Evolutionary conservation across 1,140 invertebrate species (phyloP).

Genomic region (Bombus sibiricus): DNA sequence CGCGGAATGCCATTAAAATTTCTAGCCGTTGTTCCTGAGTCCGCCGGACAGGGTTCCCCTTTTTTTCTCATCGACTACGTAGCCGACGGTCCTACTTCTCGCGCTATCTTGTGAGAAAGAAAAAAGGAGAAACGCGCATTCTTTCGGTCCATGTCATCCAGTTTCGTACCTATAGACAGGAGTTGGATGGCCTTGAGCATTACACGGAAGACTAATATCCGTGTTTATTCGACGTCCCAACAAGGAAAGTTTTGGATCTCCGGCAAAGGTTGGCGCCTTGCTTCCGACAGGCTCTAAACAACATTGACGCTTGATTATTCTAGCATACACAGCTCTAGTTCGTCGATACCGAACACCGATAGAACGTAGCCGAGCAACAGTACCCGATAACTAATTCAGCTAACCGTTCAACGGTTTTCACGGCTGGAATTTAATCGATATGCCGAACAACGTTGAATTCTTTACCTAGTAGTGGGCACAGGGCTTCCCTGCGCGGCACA

Average conservation of each 20-base stretch:
- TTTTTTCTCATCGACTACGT: not conserved
- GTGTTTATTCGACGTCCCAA: constrained; percentile 76
- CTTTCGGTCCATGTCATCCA: not conserved
- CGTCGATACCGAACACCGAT: constrained; percentile 35
- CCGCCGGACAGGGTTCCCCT: constrained; percentile 61
- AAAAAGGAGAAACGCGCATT: not conserved
- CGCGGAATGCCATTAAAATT: constrained; percentile 21
- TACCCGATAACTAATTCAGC: constrained; percentile 37
- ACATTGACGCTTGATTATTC: constrained; percentile 57
- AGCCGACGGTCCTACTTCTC: not conserved
- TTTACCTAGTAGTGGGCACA: constrained; percentile 82
- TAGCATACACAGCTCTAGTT: not conserved
- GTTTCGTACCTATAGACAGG: constrained; percentile 87
- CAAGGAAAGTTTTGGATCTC: constrained; percentile 74
- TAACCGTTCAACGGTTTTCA: not conserved
- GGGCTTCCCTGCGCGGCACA: constrained; percentile 81
- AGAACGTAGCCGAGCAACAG: constrained; percentile 8
- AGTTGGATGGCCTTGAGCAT: constrained; percentile 88
- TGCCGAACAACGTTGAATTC: not conserved
- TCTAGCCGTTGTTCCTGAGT: not conserved
- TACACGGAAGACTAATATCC: constrained; percentile 85
- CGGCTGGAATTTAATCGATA: constrained; percentile 10
- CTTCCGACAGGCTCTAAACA: constrained; percentile 79
- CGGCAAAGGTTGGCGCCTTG: constrained; percentile 75
- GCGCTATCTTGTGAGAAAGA: not conserved